Evolutionary conservation across 2,797 vertebrate species (phyloP).

Genomic region (Avahi laniger): DNA sequence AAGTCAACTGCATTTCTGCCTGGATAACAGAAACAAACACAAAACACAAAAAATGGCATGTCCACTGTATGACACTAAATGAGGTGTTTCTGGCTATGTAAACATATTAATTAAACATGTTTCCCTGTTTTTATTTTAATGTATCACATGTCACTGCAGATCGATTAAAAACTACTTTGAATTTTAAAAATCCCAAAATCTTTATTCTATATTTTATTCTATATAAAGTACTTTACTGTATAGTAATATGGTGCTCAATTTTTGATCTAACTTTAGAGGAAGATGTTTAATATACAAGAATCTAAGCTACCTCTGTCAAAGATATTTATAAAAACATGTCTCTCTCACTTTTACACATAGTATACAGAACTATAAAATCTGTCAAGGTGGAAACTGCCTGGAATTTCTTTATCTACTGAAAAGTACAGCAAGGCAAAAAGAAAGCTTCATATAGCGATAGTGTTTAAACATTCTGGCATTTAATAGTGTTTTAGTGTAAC

Average conservation of each 20-base stretch:
- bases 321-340: slow-evolving; percentile 73
- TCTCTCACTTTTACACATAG: slow-evolving; percentile 69
- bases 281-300: slow-evolving; percentile 55
- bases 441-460: slow-evolving; percentile 60
- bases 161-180: background rate
- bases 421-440: slow-evolving; percentile 73
- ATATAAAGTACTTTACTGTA: background rate
- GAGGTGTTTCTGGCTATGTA: background rate
- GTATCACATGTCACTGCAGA: slow-evolving; percentile 9
- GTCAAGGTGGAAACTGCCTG: slow-evolving; percentile 50
- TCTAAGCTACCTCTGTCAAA: slow-evolving; percentile 65
- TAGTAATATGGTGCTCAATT: background rate
- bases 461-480: slow-evolving; percentile 59
- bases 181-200: background rate
- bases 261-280: slow-evolving; percentile 12
- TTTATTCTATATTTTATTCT: slow-evolving; percentile 15
- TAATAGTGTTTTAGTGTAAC: background rate
- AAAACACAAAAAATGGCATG: background rate
- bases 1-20: background rate
- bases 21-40: background rate
- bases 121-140: slow-evolving; percentile 46
- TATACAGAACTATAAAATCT: slow-evolving; percentile 76
- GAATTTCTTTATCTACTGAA: slow-evolving; percentile 73
- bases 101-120: slow-evolving; percentile 26
- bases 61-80: background rate